Evolutionary conservation across 2,888 invertebrate genomes (phyloP), one percentile per base, ranked within the genome.

Genomic region (Mayetiola destructor): DNA sequence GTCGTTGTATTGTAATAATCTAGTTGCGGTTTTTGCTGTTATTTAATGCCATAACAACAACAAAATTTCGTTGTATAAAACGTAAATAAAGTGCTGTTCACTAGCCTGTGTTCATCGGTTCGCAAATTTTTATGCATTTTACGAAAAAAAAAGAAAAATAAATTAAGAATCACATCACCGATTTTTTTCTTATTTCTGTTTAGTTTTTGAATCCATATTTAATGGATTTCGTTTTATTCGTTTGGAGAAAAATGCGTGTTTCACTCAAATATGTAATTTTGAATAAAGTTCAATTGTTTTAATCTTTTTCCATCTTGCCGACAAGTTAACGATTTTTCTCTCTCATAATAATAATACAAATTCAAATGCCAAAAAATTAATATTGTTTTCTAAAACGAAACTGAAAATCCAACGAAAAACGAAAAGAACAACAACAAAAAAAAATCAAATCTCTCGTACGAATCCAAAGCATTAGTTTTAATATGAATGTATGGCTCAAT

Each of bases 231-330:
- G 16, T 48, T 27, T 27, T 48, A 18, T 16, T 10, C 20, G 3
- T 10, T 18, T 16, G 20, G 39, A 4, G 10, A 21, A 4, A 5
- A 37, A 37, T 48, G 48, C 27, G 27, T 27, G 27, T 27, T 27
- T 27, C 16, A 2, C 16, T 39, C 10, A 16, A 48, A 23, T 14
- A 27, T 27, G 27, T 48, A 48, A 48, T 27, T 48, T 48, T 48
- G n/a, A 48, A 27, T n/a, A 14, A 48, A 48, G n/a, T n/a, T n/a
- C n/a, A n/a, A n/a, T n/a, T n/a, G n/a, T n/a, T 48, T 48, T 48
- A 27, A 48, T 48, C 48, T 48, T n/a, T n/a, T 48, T 48, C 27
- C 27, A 48, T 48, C 48, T 48, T n/a, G 48, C 27, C 27, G 48
- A 48, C 48, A 48, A 27, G 48, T 48, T 48, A 48, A 27, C 48